Evolutionary conservation across 2,888 invertebrate genomes (phyloP), one percentile per base, ranked within the genome.

Genomic region (Spodoptera littoralis): DNA sequence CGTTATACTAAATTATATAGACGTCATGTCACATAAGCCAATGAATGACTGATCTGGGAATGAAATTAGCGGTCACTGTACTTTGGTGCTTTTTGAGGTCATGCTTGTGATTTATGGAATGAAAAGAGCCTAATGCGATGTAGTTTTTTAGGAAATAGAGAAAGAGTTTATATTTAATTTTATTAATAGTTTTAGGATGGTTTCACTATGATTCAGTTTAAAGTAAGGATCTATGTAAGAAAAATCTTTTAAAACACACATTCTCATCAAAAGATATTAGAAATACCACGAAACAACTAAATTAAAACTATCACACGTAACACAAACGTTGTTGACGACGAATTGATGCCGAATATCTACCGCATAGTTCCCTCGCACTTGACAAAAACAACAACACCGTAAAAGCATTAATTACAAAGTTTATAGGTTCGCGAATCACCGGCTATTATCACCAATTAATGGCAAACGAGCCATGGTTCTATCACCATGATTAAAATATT

Each of bases 401-500:
- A 75, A 70, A 80, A 73, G 70, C 64, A 65, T 65, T 67, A 67
- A 77, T 70, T 58, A 70, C 13, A 49, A 67, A 76, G 58, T 11
- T 72, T 55, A 76, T 63, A 60, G 54, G 56, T 60, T 77, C 56
- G 80, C 75, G 60, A 77, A 73, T 80, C 70, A 60, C 55, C 36
- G 53, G 12, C 59, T 8, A 77, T 77, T 80, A 80, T 45, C 56
- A 52, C 62, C 78, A 77, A 80, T 77, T 70, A 70, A 57, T 60
- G 42, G 60, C 63, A 75, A 80, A 78, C 81, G 70, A 78, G 76
- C 65, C 44, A 47, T 69, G 56, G 45, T 47, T 52, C 51, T 60
- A 78, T 72, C 69, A 72, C 73, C 41, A 67, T 76, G 62, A 78
- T 78, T 76, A 80, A 67, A 68, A 77, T 65, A 75, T 72, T 76